Evolutionary conservation across 2,797 vertebrate genomes (phyloP).

Genomic region (Danio tinwini): DNA sequence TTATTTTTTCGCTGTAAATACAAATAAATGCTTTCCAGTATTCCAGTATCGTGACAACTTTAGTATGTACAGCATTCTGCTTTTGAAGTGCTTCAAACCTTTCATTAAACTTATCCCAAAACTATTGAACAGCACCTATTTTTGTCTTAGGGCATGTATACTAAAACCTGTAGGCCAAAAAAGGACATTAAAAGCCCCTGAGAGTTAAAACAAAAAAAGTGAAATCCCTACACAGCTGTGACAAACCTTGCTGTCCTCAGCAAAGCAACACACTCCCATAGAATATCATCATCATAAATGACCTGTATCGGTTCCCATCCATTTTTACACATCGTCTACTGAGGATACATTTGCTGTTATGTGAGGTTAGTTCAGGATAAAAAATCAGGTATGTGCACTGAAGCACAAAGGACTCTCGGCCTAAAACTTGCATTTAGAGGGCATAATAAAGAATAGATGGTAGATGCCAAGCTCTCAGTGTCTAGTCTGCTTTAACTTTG

Average conservation of each 20-base stretch:
- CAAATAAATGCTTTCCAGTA: too few relatives aligned
- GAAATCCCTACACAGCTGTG: neutral
- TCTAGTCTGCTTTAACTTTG: neutral
- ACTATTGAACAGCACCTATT: too few relatives aligned
- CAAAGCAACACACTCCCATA: neutral
- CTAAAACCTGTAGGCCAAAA: neutral
- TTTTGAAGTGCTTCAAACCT: too few relatives aligned
- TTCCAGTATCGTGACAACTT: too few relatives aligned
- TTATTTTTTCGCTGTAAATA: too few relatives aligned
- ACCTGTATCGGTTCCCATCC: neutral
- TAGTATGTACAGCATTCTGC: too few relatives aligned
- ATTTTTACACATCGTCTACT: neutral
- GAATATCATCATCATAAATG: conserved; percentile 6
- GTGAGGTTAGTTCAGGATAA: neutral
- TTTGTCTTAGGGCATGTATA: neutral
- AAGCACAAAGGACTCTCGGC: conserved; percentile 2
- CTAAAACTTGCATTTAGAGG: conserved; percentile 13
- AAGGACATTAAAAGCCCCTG: neutral
- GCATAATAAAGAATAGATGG: conserved; percentile 21
- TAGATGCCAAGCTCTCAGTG: neutral
- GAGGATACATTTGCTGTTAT: conserved; percentile 3
- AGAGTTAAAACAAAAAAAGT: neutral
- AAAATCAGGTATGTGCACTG: conserved; percentile 11
- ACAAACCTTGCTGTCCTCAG: neutral
- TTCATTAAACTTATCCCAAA: too few relatives aligned